phyloP scores from a whole-genome alignment of 1,140 invertebrate species.

The Cydia pomonella region DNA sequence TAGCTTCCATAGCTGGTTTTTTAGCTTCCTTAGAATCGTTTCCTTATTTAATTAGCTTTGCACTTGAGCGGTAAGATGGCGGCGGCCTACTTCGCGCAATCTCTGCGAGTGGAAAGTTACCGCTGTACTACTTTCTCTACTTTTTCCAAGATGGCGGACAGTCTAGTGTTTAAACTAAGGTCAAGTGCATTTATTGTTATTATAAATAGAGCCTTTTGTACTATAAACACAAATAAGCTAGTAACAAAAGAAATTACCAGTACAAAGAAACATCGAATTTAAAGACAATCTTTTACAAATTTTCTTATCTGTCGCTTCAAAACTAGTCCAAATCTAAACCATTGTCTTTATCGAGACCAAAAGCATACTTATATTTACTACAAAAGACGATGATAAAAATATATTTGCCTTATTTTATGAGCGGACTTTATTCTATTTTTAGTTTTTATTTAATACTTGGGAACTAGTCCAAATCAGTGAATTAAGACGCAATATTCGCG shows the following conservation, averaged over 20 bases:
- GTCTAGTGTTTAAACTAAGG: neutral
- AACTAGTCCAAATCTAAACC: neutral
- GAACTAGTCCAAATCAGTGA: slow-evolving; percentile 12
- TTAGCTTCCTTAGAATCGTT: slow-evolving; percentile 4
- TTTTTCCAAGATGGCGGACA: slow-evolving; percentile 76
- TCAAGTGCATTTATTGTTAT: slow-evolving; percentile 49
- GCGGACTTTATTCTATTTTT: neutral
- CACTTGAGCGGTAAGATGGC: slow-evolving; percentile 51
- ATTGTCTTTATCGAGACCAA: neutral
- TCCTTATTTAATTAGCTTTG: neutral
- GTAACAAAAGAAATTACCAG: neutral
- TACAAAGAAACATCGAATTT: neutral
- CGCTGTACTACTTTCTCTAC: slow-evolving; percentile 79
- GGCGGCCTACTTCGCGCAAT: slow-evolving; percentile 72
- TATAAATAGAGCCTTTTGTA: slow-evolving; percentile 40
- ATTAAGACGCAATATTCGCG: slow-evolving; percentile 4
- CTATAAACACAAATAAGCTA: neutral
- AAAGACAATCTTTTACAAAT: neutral
- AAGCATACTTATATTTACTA: neutral
- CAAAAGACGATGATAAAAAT: neutral
- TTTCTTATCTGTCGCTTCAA: neutral
- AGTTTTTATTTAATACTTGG: neutral
- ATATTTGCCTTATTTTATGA: neutral
- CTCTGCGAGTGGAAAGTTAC: slow-evolving; percentile 76
- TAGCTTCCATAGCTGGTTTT: neutral